phyloP scores from a whole-genome alignment of 1,140 invertebrate genomes.

The Cepaea nemoralis region DNA sequence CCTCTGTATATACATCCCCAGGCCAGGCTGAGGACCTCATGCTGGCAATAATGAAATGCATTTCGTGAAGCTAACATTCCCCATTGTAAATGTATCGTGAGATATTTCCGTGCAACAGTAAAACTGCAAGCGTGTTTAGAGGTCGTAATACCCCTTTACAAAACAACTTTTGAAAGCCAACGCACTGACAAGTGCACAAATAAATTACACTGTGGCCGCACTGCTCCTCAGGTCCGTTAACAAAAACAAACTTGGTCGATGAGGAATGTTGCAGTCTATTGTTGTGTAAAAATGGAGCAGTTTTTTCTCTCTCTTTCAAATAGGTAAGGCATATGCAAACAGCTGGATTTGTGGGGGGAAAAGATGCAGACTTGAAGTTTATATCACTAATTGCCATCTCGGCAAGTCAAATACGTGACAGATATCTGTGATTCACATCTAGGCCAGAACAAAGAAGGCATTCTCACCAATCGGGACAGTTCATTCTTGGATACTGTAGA shows the following conservation, averaged over 20 bases:
- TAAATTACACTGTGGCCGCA: not conserved
- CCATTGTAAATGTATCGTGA: too few relatives aligned
- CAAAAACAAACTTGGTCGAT: not conserved
- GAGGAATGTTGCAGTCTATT: not conserved
- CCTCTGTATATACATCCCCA: too few relatives aligned
- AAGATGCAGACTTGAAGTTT: not conserved
- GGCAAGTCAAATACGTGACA: not conserved
- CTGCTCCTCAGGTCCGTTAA: not conserved
- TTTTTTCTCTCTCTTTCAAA: too few relatives aligned
- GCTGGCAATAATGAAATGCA: too few relatives aligned
- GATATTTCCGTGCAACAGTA: too few relatives aligned
- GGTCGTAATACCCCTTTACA: too few relatives aligned
- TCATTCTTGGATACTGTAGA: not conserved
- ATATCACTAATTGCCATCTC: conserved; percentile 12
- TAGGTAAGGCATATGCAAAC: not conserved
- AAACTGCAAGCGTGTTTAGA: too few relatives aligned
- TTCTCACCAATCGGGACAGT: not conserved
- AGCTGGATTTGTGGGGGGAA: not conserved
- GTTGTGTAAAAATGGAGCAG: not conserved
- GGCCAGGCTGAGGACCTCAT: too few relatives aligned
- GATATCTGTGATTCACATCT: not conserved
- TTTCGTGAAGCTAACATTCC: too few relatives aligned
- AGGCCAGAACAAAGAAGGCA: not conserved
- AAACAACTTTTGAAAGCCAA: too few relatives aligned
- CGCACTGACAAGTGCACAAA: too few relatives aligned